Evolutionary conservation across 2,797 vertebrate species (phyloP).

Genomic region (Sebastes elongatus): DNA sequence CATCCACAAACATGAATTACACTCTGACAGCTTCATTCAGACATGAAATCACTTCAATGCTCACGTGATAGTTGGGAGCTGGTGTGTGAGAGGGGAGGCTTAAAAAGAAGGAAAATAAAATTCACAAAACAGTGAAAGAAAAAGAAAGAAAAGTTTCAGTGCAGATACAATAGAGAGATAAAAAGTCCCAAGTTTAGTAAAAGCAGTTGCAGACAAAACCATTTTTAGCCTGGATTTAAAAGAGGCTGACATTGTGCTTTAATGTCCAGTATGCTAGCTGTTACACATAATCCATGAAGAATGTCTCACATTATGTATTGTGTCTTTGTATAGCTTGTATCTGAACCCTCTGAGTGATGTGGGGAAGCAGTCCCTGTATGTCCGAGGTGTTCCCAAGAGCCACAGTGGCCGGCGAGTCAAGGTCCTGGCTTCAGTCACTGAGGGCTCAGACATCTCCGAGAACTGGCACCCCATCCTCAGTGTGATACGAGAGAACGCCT

Average conservation of each 20-base stretch:
- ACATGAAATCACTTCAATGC: neutral
- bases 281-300: neutral
- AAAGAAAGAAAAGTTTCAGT: no score
- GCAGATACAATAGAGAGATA: no score
- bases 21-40: neutral
- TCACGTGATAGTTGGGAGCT: no score
- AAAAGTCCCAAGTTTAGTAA: no score
- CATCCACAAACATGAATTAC: no score
- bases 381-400: constrained; percentile 70
- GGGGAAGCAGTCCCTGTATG: constrained; percentile 86
- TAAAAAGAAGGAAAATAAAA: no score
- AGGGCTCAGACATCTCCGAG: constrained; percentile 88
- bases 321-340: constrained; percentile 86
- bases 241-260: neutral
- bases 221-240: no score
- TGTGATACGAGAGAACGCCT: constrained; percentile 87
- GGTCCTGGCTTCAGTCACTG: constrained; percentile 91
- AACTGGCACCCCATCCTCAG: constrained; percentile 92
- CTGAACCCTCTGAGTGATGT: constrained; percentile 91
- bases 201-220: no score
- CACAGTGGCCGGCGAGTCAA: constrained; percentile 70
- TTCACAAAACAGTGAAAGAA: no score
- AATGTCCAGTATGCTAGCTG: neutral
- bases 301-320: neutral
- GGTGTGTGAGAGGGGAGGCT: no score